Percentiles rank a stretch among this genome's conserved stretches.
These are phyloP conservation scores for Ciconia boyciana DNA, from an alignment of 2,113 vertebrate genomes.

Conservation along the genomic window DNA sequence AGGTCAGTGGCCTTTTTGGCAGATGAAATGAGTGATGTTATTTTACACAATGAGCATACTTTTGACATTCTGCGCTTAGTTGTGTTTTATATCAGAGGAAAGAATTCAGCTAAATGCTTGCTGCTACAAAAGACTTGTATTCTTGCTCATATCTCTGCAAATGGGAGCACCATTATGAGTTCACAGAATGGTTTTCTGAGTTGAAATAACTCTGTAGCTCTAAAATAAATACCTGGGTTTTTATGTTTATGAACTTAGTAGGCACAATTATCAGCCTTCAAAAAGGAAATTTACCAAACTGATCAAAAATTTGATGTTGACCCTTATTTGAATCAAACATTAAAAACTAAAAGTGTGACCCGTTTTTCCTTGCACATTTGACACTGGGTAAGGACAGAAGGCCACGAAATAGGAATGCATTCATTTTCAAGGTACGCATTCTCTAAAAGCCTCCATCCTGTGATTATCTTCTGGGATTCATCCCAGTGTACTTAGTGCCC, in stretches of 20 bases:
- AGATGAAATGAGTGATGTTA: background rate
- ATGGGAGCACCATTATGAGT: background rate
- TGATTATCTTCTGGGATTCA: background rate
- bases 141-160: background rate
- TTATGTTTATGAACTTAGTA: background rate
- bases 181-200: background rate
- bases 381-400: background rate
- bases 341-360: background rate
- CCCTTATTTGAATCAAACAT: background rate
- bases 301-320: background rate
- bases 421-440: background rate
- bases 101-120: background rate
- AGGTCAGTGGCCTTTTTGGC: background rate
- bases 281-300: background rate
- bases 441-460: background rate
- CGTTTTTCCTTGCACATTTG: rapidly evolving
- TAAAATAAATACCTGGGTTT: background rate
- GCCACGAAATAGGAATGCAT: background rate
- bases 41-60: background rate
- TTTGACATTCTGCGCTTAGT: background rate
- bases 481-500: too few relatives aligned
- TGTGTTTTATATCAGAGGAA: background rate
- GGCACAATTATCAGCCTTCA: background rate
- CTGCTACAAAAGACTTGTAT: background rate
- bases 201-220: background rate